phyloP scores from a whole-genome alignment of 2,113 vertebrate species.

The Petroica traversi region DNA sequence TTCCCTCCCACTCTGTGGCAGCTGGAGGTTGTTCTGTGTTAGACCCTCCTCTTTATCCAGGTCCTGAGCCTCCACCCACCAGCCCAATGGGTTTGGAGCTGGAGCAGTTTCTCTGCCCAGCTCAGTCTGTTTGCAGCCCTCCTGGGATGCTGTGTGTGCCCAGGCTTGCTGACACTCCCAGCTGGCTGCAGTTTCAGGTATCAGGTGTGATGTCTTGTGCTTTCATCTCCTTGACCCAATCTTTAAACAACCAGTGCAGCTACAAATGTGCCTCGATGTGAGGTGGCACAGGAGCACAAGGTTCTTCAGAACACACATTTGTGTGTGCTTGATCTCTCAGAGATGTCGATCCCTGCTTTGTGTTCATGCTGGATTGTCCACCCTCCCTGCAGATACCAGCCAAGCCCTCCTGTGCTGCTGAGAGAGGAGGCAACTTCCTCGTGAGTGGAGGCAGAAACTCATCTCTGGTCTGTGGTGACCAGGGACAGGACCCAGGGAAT shows the following conservation, averaged over 20 bases:
- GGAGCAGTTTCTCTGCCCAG: neutral
- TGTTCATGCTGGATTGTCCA: neutral
- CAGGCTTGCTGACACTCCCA: neutral
- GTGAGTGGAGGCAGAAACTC: neutral
- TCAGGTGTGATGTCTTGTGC: neutral
- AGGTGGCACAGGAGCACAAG: neutral
- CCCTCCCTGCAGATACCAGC: neutral
- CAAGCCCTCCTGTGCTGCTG: neutral
- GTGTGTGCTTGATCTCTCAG: neutral
- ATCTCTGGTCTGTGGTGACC: neutral
- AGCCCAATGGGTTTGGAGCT: rapidly evolving
- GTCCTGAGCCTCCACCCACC: neutral
- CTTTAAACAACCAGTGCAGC: neutral
- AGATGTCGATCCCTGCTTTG: neutral
- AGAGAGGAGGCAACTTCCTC: neutral
- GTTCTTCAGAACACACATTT: neutral
- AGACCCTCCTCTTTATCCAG: rapidly evolving
- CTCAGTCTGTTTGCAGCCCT: neutral
- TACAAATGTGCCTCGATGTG: neutral
- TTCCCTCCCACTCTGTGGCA: neutral
- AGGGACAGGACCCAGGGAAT: rapidly evolving
- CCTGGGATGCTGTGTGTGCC: neutral
- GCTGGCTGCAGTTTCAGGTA: neutral
- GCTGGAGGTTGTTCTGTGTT: neutral
- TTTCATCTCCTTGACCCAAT: neutral